A percentile compares a stretch with the other conserved stretches of the same genome.
These are phyloP conservation scores for Ricordea florida DNA, from an alignment of 92 coral and sea anemone species.

Conservation along the genomic window DNA sequence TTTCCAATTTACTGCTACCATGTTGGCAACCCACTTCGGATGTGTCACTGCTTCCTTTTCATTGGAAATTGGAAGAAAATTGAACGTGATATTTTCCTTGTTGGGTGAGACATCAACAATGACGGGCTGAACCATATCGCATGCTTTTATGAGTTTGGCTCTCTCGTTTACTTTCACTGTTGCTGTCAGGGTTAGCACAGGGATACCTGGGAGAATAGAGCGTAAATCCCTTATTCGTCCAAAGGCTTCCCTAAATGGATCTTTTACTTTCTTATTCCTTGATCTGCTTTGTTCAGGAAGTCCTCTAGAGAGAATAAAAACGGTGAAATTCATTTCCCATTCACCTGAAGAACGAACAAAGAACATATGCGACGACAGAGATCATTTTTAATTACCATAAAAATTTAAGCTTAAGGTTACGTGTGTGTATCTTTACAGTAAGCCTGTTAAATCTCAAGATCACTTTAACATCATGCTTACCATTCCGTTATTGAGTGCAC, in stretches of 20 bases:
- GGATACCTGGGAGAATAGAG: slow-evolving; percentile 25
- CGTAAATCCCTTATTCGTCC: slow-evolving; percentile 40
- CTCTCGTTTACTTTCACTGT: slow-evolving; percentile 33
- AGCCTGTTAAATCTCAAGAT: no score
- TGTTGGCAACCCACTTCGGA: slow-evolving; percentile 48
- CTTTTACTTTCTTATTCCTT: no score
- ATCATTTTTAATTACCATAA: no score
- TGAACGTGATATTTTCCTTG: slow-evolving; percentile 34
- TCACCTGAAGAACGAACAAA: not conserved
- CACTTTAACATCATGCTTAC: not conserved
- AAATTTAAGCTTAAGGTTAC: no score
- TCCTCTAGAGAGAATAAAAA: no score
- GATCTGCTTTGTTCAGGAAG: no score
- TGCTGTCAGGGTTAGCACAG: slow-evolving; percentile 42
- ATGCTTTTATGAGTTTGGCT: slow-evolving; percentile 13
- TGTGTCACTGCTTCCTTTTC: not conserved
- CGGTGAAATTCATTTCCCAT: not conserved
- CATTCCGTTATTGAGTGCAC: slow-evolving; percentile 17
- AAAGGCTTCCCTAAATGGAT: slow-evolving; percentile 53
- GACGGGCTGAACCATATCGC: slow-evolving; percentile 21
- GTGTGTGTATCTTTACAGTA: no score
- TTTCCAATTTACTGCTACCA: slow-evolving; percentile 5
- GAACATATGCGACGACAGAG: not conserved
- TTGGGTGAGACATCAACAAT: slow-evolving; percentile 33
- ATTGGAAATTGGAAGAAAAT: not conserved